phyloP scores from a whole-genome alignment of 2,113 vertebrate genomes.

The Zosterops lateralis region DNA sequence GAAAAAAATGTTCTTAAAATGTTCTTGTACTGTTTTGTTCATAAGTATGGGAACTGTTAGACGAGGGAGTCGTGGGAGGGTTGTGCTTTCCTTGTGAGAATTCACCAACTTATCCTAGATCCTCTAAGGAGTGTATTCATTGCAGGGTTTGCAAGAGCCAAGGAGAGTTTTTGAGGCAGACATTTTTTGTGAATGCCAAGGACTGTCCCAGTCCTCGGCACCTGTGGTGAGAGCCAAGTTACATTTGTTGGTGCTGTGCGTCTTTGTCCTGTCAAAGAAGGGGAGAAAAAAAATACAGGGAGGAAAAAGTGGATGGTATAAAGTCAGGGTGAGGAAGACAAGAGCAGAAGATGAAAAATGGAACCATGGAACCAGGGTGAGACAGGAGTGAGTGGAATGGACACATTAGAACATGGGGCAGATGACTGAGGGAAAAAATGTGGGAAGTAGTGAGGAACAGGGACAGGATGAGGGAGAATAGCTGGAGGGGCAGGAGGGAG shows the following conservation, averaged over 20 bases:
- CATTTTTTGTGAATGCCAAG: background rate
- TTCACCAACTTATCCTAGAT: background rate
- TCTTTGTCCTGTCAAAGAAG: background rate
- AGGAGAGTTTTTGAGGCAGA: background rate
- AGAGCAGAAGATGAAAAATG: background rate
- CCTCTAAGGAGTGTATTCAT: background rate
- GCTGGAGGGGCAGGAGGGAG: background rate
- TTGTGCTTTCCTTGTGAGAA: background rate
- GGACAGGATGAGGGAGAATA: background rate
- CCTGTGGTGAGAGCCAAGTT: background rate
- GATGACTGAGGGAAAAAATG: background rate
- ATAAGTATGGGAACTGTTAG: background rate
- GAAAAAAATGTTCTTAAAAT: background rate
- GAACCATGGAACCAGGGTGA: background rate
- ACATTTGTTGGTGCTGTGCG: background rate
- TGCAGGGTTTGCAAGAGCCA: background rate
- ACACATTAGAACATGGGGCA: background rate
- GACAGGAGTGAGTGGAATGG: background rate
- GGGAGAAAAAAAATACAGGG: background rate
- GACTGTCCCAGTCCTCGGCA: background rate
- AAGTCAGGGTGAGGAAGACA: background rate
- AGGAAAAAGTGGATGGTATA: background rate
- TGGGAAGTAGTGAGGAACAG: background rate
- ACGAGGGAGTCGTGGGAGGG: fast-evolving
- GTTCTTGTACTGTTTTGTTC: background rate